Evolutionary conservation across 2,888 invertebrate species (phyloP).

Genomic region (Caenorhabditis uteleia): DNA sequence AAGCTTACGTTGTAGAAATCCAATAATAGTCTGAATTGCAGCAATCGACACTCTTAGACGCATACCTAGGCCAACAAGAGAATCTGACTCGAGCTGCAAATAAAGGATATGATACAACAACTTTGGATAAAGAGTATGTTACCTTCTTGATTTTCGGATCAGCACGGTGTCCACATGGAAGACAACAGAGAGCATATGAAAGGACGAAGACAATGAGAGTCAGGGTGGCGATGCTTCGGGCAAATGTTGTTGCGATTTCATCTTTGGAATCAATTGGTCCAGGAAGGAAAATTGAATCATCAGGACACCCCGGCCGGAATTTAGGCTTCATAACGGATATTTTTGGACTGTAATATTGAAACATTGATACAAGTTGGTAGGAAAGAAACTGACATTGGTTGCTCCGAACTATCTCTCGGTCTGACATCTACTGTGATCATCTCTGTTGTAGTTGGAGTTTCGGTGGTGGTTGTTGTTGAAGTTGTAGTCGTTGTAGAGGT

Average conservation of each 20-base stretch:
- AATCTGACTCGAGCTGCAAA: conserved; percentile 27
- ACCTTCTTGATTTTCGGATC: conserved; percentile 48
- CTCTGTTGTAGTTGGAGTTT: not conserved
- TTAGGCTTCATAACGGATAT: no score
- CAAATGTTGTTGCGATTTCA: conserved; percentile 16
- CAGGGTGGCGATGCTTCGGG: conserved; percentile 4
- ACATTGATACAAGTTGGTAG: no score
- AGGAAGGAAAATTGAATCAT: conserved; percentile 9
- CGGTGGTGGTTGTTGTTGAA: conserved; percentile 7
- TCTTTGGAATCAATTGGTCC: conserved; percentile 9
- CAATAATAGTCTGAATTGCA: conserved; percentile 27
- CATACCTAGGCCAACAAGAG: conserved; percentile 24
- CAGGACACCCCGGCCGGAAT: conserved; percentile 14
- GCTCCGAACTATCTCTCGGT: conserved; percentile 20
- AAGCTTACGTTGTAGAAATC: conserved; percentile 38
- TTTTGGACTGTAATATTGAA: no score
- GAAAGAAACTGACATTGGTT: not conserved
- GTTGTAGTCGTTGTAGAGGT: conserved; percentile 23
- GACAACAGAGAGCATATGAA: conserved; percentile 41
- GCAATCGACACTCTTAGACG: conserved; percentile 18
- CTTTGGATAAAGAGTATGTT: not conserved
- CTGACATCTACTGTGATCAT: conserved; percentile 19
- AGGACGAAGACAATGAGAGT: conserved; percentile 40
- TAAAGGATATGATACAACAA: not conserved
- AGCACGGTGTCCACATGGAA: conserved; percentile 26